phyloP scores from a whole-genome alignment of 2,113 vertebrate species.

The Pseudopipra pipra region DNA sequence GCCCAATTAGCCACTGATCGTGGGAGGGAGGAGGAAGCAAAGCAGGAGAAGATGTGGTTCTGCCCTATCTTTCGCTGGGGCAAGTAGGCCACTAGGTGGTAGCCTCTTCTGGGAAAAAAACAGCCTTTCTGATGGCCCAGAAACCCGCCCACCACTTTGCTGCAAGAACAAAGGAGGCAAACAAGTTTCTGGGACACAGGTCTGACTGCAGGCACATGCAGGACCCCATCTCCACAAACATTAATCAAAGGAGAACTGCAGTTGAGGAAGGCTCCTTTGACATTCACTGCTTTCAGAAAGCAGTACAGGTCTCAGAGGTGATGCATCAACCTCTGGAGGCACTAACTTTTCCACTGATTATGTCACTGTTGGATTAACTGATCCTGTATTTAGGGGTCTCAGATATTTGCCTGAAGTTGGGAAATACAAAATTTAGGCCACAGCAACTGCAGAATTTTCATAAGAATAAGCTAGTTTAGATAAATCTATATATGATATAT shows the following conservation, averaged over 20 bases:
- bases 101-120: background rate
- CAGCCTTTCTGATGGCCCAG: background rate
- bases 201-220: background rate
- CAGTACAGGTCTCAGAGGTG: background rate
- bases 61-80: background rate
- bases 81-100: background rate
- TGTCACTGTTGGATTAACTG: background rate
- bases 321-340: background rate
- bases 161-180: too few species aligned
- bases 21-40: background rate
- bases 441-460: background rate
- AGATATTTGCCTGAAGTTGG: background rate
- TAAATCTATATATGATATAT: background rate
- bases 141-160: too few species aligned
- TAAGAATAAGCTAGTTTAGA: background rate
- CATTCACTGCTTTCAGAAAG: background rate
- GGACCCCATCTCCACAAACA: background rate
- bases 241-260: background rate
- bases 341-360: background rate
- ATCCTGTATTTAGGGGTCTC: background rate
- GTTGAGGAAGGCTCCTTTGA: background rate
- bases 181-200: background rate
- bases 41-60: background rate
- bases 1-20: background rate
- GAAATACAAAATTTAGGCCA: background rate